Evolutionary conservation across 2,888 invertebrate genomes (phyloP), one percentile per base, ranked within the genome.

Genomic region (Pammene aurita): DNA sequence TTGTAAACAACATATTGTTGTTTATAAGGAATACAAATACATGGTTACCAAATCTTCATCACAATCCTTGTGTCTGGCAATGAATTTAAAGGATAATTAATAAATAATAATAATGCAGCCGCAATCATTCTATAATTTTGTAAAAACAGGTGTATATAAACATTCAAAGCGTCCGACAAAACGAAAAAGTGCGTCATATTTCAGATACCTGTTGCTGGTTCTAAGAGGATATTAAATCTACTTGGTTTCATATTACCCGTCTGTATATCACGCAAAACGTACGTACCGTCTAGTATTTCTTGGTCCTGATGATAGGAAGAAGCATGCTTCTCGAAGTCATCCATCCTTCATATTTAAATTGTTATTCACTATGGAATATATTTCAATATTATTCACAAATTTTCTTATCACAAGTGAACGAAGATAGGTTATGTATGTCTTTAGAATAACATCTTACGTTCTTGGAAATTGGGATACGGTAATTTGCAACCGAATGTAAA

Each of bases 341-440:
- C 92, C 92, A 92, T 92, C 90, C 92, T 92, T 91, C 92, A 92
- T 92, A 87, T 86, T 92, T 89, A 83, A 76, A 80, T 83, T 79
- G 76, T 83, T 82, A 79, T 82, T 81, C 77, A 74, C 66, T 73
- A 81, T 77, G 80, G 77, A 80, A 81, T 84, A 66, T 83, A 79
- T 80, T 78, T 74, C 74, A 75, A 72, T 75, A 80, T 76, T 82
- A 78, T 79, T 75, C 82, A 81, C 78, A 77, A 79, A 78, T 75
- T 83, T 80, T 74, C 76, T 77, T 74, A 78, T 77, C 74, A 79
- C 73, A 77, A 78, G 75, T 78, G 66, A 68, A 71, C 60, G 62
- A 58, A 54, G 50, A 66, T 71, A 71, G 71, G 71, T 71, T 71
- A 71, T 70, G 70, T 65, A 69, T 69, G 69, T 54, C 69, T 69